Percentiles rank a stretch among this genome's conserved stretches.
Conservation (phyloP, 2,797 vertebrate species). For the Muraenolepis orangiensis region DNA sequence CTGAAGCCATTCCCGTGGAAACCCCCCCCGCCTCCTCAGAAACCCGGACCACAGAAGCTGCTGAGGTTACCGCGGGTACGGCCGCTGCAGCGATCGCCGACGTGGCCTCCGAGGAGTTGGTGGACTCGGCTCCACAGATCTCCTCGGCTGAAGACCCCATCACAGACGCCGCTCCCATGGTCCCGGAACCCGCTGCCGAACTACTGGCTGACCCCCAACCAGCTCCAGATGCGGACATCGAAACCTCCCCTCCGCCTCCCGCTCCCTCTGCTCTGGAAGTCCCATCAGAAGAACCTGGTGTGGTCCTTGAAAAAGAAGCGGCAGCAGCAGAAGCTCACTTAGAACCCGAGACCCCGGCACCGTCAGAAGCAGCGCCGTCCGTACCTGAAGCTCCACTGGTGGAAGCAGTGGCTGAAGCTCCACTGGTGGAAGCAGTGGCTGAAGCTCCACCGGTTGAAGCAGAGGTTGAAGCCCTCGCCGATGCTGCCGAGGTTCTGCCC, state of each 20-base stretch:
- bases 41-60: neutral
- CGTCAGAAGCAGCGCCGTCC: slow-evolving; percentile 7
- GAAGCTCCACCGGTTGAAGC: neutral
- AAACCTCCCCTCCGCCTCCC: neutral
- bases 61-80: neutral
- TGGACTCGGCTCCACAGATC: slow-evolving; percentile 40
- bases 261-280: neutral
- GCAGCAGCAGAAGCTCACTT: slow-evolving; percentile 8
- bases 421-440: neutral
- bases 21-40: neutral
- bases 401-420: neutral
- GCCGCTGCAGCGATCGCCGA: neutral
- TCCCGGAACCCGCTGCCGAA: neutral
- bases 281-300: slow-evolving; percentile 20
- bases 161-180: slow-evolving; percentile 1
- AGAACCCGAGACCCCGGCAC: neutral
- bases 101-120: slow-evolving; percentile 35
- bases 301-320: slow-evolving; percentile 11
- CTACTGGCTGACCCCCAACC: neutral
- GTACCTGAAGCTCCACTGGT: neutral
- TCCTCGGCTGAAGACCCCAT: slow-evolving; percentile 14
- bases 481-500: neutral
- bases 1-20: neutral
- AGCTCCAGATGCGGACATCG: neutral
- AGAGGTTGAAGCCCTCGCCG: neutral